These are phyloP conservation scores for Eulemur rufifrons DNA, from an alignment of 2,113 vertebrate genomes.

Conservation along the genomic window DNA sequence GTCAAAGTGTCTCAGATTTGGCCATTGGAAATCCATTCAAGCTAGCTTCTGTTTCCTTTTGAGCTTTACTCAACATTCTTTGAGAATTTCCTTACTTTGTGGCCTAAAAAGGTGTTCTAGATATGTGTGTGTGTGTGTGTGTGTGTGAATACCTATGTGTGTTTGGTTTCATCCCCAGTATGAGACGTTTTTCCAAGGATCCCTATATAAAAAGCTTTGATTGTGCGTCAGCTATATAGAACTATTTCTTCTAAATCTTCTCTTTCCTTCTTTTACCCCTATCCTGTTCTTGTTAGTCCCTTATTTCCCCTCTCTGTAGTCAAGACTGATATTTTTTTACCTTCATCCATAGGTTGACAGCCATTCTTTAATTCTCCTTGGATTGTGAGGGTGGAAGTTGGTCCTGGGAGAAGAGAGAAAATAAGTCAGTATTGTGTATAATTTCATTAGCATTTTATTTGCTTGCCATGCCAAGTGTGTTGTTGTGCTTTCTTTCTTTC, in stretches of 20 bases:
- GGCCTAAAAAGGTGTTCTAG: background rate
- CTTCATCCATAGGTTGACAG: background rate
- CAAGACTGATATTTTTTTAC: background rate
- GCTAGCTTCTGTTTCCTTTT: background rate
- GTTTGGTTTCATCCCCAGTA: background rate
- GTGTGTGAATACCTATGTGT: background rate
- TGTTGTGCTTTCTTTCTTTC: background rate
- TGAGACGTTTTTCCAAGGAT: background rate
- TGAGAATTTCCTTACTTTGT: background rate
- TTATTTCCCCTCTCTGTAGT: background rate
- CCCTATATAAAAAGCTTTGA: background rate
- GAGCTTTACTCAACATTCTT: background rate
- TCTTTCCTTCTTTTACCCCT: background rate
- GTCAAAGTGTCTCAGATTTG: background rate
- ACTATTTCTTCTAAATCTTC: background rate
- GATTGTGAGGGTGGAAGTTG: background rate
- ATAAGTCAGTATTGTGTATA: background rate
- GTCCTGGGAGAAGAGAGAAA: background rate
- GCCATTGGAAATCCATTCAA: background rate
- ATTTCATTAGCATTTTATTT: constrained; percentile 41
- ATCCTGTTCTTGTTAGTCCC: background rate
- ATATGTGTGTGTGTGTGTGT: background rate
- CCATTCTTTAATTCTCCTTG: background rate
- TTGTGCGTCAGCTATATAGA: background rate
- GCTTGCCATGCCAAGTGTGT: background rate